Percentiles rank a stretch among this genome's conserved stretches.
These are phyloP conservation scores for Fulmarus glacialis DNA, from an alignment of 2,113 vertebrate species.

Conservation along the genomic window DNA sequence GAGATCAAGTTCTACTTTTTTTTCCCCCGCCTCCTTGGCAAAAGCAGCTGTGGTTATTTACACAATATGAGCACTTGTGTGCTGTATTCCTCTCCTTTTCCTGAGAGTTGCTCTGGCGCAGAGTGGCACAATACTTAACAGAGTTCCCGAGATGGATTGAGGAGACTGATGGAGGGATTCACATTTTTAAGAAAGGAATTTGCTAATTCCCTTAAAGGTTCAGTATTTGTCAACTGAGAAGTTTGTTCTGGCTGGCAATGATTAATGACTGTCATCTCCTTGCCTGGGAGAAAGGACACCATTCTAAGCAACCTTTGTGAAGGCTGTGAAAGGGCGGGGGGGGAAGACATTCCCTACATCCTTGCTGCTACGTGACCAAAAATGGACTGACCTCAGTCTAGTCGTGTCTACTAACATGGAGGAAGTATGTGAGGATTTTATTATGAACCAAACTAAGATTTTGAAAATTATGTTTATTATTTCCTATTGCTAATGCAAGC, in stretches of 20 bases:
- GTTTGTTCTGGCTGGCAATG: background rate
- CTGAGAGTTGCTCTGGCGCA: background rate
- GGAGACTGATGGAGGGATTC: background rate
- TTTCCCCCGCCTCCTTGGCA: rapidly evolving
- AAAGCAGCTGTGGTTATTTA: background rate
- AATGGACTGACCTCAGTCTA: background rate
- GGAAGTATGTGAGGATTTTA: slow-evolving; percentile 30
- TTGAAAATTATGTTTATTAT: slow-evolving; percentile 8
- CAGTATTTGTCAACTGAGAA: background rate
- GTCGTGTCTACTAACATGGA: background rate
- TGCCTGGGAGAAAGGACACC: background rate
- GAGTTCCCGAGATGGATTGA: background rate
- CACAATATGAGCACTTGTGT: background rate
- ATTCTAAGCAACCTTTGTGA: background rate
- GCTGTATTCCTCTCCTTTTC: background rate
- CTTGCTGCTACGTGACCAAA: background rate
- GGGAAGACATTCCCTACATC: background rate
- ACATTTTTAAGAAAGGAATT: background rate
- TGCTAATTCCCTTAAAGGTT: background rate
- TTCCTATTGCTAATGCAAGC: background rate
- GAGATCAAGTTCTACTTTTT: background rate
- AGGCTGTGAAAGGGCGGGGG: background rate
- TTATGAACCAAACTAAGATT: background rate
- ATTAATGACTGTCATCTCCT: background rate
- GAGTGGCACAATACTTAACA: background rate